Conservation (phyloP, 2,888 invertebrate species). For the Tineola bisselliella region DNA sequence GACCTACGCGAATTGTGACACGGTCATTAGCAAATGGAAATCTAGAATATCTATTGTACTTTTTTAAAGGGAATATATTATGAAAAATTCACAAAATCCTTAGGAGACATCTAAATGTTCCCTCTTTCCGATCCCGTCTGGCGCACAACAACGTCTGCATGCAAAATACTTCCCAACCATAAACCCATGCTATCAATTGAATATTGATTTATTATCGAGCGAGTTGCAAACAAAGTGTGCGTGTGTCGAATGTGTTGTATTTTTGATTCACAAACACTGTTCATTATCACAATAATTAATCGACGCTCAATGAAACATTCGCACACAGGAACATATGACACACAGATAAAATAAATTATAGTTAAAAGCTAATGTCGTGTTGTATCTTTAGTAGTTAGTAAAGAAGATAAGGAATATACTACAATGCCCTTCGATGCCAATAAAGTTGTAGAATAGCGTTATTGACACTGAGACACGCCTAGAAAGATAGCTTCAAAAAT, state of each 20-base stretch:
- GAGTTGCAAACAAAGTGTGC: not conserved
- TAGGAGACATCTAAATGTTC: too few relatives aligned
- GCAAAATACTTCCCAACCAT: not conserved
- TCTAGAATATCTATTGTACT: too few relatives aligned
- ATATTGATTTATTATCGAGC: not conserved
- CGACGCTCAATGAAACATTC: slow-evolving; percentile 2
- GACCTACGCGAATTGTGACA: not conserved
- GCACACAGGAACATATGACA: not conserved
- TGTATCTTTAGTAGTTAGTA: not conserved
- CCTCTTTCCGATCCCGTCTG: too few relatives aligned
- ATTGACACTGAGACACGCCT: not conserved
- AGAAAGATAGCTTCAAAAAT: not conserved
- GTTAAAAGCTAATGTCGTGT: not conserved
- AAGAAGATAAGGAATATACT: not conserved
- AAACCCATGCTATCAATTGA: not conserved
- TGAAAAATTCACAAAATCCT: too few relatives aligned
- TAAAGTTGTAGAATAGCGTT: not conserved
- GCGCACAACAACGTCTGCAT: not conserved
- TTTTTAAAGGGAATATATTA: too few relatives aligned
- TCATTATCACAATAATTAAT: slow-evolving; percentile 5
- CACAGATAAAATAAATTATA: not conserved
- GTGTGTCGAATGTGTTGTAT: not conserved
- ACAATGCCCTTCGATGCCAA: not conserved
- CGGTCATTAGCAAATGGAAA: too few relatives aligned
- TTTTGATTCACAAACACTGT: slow-evolving; percentile 8